A percentile compares a stretch with the other conserved stretches of the same genome.
Evolutionary conservation across 1,140 invertebrate genomes (phyloP).

Genomic region (Brachionus manjavacas): DNA sequence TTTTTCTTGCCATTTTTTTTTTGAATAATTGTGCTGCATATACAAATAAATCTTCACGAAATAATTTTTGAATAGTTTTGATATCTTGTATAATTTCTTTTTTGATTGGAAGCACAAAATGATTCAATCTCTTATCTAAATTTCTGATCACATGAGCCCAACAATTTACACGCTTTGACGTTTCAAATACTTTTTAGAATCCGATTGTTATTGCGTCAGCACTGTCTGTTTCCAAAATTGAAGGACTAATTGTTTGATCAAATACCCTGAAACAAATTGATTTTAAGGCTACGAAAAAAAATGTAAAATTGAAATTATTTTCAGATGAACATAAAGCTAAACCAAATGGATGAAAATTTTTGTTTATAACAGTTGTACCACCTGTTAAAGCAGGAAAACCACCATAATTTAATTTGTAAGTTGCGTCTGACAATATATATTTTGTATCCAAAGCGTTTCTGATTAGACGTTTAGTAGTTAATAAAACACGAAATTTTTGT

Average conservation of each 20-base stretch:
- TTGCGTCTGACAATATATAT: neutral
- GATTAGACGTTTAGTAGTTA: neutral
- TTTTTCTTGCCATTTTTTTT: constrained; percentile 3
- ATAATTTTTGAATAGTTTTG: neutral
- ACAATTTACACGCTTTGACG: neutral
- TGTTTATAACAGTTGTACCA: neutral
- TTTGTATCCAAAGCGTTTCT: neutral
- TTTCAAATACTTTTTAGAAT: neutral
- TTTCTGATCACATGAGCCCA: neutral
- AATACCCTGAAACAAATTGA: neutral
- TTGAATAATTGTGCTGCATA: neutral
- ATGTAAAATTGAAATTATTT: neutral
- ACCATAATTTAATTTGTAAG: neutral
- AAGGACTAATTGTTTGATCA: neutral
- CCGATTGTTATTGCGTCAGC: neutral
- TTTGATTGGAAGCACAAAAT: neutral
- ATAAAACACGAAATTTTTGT: neutral
- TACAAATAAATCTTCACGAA: neutral
- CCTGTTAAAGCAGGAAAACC: neutral
- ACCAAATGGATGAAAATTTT: neutral
- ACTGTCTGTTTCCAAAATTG: neutral
- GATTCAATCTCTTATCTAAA: neutral
- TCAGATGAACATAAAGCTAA: neutral
- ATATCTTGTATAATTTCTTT: neutral
- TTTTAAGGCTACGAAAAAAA: neutral